Evolutionary conservation across 2,797 vertebrate species (phyloP), one percentile per base, ranked within the genome.

Genomic region (Muraenolepis orangiensis): DNA sequence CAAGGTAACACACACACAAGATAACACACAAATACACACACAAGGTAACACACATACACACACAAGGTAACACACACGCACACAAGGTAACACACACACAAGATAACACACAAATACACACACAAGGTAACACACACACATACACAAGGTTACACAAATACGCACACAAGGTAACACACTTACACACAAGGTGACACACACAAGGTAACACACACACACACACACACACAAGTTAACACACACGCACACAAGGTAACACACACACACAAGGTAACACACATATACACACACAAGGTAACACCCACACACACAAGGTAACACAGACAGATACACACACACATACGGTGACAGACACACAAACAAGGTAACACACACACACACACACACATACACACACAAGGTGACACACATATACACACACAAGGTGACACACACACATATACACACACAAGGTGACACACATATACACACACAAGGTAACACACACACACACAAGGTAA

Each of bases 231-330:
- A 10, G 16, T 2, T 16, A 20, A 70, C 34, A 70, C 32, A 69
- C 26, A 66, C 66, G 30, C 70, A 46, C 13, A 71, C 70, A 46
- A 7, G 26, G 32, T 28, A 10, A 70, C 34, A 40, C 10, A 70
- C 32, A 70, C 34, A 71, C 70, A 71, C 76, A 71, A 23, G 51
- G 51, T 34, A 64, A 51, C 42, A 42, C 34, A 40, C 64, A 28
- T 28, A 71, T 14, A 20, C 26, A 51, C 70, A 71, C 70, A 46
- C 38, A 71, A 38, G 42, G 26, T 23, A n/a, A 46, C 40, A 51
- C 70, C n/a, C n/a, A n/a, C 38, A 71, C 70, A 71, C 70, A 46
- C 38, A 71, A 38, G 42, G 26, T 23, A n/a, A 46, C 40, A 51
- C 70, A 57, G 14, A 61, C 40, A 51, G 13, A 30, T 18, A 61